Base-by-base conservation (phyloP, 2,797 vertebrate species). In the Vespertilio murinus region DNA sequence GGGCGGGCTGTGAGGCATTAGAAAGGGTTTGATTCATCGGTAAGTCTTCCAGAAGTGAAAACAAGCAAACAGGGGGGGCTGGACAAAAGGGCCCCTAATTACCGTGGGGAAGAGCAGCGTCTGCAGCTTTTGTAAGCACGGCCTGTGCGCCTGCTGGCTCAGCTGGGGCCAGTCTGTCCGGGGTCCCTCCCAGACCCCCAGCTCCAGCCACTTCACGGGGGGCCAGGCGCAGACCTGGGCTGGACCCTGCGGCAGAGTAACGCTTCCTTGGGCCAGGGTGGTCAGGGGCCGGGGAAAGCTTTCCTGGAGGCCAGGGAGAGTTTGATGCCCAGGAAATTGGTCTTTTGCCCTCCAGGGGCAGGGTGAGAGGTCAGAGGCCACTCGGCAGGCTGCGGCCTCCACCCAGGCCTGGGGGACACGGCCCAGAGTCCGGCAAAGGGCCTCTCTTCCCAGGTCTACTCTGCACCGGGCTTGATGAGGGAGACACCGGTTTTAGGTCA, bases 1-100 rank as follows among this genome's bases (percentile, higher is more conserved):
- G 56, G 22, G 2, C 14, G n/a, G 0, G 13, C 3, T 11, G 7
- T 2, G 7, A 20, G 11, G 49, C 23, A 11, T 3, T n/a, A 52
- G 70, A 54, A 47, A 35, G 82, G 35, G 2, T 47, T 90, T 45
- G 42, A 75, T 79, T 84, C 78, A 71, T 11, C 3, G 0, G 6
- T 47, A 28, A 6, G 52, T 35, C 49, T 54, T 94, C 42, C 28
- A 79, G 71, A 40, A 49, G 67, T 64, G 54, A 1, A 14, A 75
- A 54, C 30, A 45, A 33, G 30, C 9, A 8, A n/a, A n/a, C 45
- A 42, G 23, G 23, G 42, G 42, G 25, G 1, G 1, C 30, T 54
- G 59, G 8, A 59, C 59, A 38, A 65, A 2, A 75, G 14, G n/a
- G 4, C 12, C 20, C 70, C 3, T 47, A 64, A 16, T 61, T 54